Evolutionary conservation across 2,888 invertebrate genomes (phyloP).

Genomic region (Platypus cylindrus): DNA sequence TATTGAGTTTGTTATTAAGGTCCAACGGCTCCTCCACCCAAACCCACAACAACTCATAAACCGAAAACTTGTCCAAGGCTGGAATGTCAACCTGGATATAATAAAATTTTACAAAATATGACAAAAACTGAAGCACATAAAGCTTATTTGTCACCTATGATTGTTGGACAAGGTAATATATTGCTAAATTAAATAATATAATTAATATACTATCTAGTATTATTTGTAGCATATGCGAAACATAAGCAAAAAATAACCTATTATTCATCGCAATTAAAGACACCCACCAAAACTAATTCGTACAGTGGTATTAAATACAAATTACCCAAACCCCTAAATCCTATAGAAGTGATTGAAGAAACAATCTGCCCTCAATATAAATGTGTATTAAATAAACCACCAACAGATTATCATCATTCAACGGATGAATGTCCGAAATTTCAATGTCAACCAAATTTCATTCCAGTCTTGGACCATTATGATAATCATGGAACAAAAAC

Average conservation of each 20-base stretch:
- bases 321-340: slow-evolving; percentile 7
- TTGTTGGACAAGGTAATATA: slow-evolving; percentile 25
- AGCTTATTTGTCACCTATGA: slow-evolving; percentile 36
- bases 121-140: slow-evolving; percentile 25
- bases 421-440: slow-evolving; percentile 29
- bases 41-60: slow-evolving; percentile 13
- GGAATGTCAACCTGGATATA: slow-evolving; percentile 24
- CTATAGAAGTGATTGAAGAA: slow-evolving; percentile 10
- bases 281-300: slow-evolving; percentile 16
- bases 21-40: slow-evolving; percentile 5
- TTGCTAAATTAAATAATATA: background rate
- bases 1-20: slow-evolving; percentile 4
- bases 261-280: slow-evolving; percentile 5
- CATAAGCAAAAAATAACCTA: background rate
- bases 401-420: slow-evolving; percentile 28
- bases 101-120: slow-evolving; percentile 29
- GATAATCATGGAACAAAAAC: slow-evolving; percentile 14
- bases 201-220: background rate
- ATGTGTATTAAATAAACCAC: slow-evolving; percentile 41
- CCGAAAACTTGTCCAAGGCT: slow-evolving; percentile 34
- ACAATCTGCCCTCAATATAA: slow-evolving; percentile 34
- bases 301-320: slow-evolving; percentile 15
- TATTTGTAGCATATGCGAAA: no score
- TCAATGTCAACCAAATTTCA: slow-evolving; percentile 40
- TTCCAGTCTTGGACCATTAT: slow-evolving; percentile 20